Evolutionary conservation across 35 echinoderm and acorn worm species (phyloP).

Genomic region (Holothuria glaberrima): DNA sequence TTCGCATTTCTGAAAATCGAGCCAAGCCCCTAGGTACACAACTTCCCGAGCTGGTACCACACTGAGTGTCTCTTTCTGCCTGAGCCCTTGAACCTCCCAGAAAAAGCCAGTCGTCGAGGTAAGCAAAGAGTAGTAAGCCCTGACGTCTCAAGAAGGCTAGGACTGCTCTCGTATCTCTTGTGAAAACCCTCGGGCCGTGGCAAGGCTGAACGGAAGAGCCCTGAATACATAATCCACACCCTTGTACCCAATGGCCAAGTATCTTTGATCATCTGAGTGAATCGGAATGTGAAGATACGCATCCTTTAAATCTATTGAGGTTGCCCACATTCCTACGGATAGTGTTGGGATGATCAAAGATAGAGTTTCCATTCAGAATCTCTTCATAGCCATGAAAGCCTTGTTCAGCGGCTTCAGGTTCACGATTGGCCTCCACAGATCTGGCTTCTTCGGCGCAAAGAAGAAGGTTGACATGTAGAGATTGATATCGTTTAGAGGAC

Average conservation of each 20-base stretch:
- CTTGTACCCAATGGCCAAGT: neutral
- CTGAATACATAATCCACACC: neutral
- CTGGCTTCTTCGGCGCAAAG: too few species aligned
- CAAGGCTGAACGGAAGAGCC: neutral
- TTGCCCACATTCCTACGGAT: neutral
- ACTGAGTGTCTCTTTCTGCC: neutral
- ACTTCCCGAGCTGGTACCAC: neutral
- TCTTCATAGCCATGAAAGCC: too few species aligned
- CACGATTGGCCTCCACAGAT: too few species aligned
- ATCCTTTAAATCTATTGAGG: neutral
- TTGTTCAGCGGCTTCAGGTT: too few species aligned
- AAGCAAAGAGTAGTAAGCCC: neutral
- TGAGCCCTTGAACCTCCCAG: neutral
- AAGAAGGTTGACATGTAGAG: too few species aligned
- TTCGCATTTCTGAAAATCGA: neutral
- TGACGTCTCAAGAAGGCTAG: too few species aligned
- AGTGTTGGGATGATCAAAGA: neutral
- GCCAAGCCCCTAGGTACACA: neutral
- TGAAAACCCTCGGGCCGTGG: constrained; percentile 2
- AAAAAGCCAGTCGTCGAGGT: neutral
- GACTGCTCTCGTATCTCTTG: neutral
- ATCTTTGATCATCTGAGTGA: neutral
- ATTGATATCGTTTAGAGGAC: neutral
- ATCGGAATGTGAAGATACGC: neutral
- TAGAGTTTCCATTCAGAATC: neutral